Conservation (phyloP, 2,888 invertebrate genomes). For the Orthosia gracilis region DNA sequence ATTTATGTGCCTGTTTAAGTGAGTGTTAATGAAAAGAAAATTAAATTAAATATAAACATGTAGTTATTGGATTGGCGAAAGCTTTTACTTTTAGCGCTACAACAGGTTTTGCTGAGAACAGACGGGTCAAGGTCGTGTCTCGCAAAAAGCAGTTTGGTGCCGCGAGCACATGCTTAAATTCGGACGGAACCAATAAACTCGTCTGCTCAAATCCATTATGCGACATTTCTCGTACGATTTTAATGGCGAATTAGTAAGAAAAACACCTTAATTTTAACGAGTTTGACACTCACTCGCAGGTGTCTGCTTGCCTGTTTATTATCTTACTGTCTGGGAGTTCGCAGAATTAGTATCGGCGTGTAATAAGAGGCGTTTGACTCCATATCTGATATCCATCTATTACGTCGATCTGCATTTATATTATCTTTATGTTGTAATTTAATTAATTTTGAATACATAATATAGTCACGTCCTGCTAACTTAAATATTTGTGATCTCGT, state of each 20-base stretch:
- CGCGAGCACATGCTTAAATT: conserved; percentile 79
- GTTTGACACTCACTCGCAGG: conserved; percentile 69
- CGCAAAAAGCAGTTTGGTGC: conserved; percentile 84
- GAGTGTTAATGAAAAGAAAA: conserved; percentile 40
- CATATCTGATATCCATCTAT: conserved; percentile 45
- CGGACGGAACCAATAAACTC: conserved; percentile 80
- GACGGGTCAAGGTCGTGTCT: conserved; percentile 85
- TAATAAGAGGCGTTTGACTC: conserved; percentile 66
- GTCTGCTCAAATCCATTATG: conserved; percentile 74
- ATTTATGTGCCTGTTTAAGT: not conserved
- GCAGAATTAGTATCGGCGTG: conserved; percentile 59
- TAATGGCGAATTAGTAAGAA: conserved; percentile 67
- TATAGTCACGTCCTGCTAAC: conserved; percentile 39
- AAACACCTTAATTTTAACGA: conserved; percentile 75
- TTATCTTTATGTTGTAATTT: conserved; percentile 50
- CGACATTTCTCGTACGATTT: conserved; percentile 62
- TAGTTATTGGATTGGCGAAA: conserved; percentile 79
- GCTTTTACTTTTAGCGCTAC: conserved; percentile 86
- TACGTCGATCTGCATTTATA: conserved; percentile 46
- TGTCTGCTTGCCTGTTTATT: conserved; percentile 71
- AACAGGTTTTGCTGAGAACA: conserved; percentile 83
- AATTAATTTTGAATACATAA: conserved; percentile 53
- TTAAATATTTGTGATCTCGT: conserved; percentile 18
- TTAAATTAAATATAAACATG: conserved; percentile 33
- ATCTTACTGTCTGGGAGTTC: conserved; percentile 67